Base-by-base conservation (phyloP, 2,797 vertebrate species). In the Caiman crocodilus region DNA sequence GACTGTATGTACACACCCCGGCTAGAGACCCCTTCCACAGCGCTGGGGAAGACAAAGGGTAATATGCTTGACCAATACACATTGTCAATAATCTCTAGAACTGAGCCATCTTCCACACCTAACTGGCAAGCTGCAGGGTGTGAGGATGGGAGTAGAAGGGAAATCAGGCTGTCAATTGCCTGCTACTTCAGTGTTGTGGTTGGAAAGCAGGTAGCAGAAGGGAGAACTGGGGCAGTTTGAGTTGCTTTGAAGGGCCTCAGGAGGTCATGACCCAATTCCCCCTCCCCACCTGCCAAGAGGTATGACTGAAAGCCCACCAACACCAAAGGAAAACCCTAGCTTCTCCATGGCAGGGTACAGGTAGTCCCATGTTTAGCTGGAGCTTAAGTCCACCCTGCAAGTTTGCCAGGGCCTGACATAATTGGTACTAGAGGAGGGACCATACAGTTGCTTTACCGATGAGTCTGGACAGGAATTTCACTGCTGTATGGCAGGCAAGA, bases 41-140 rank as follows among this genome's bases (percentile, higher is more conserved):
- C 83, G 28, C 73, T 85, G 58, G 83, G 71, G 76, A 90, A 82
- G 65, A 86, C 89, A 50, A 86, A 90, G 85, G 79, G 89, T 90
- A 90, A 71, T 42, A 18, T 71, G 50, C 30, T 30, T 77, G 16
- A 23, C 26, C 21, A 26, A 61, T 71, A 71, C 67, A 71, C 28
- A 42, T 35, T 50, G 42, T 50, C 42, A 50, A 50, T 64, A 20
- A 25, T 26, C 16, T 30, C 30, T 71, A 73, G 42, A 57, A 32
- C 50, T 25, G 61, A 56, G 35, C 28, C 14, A n/a, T 15, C 67
- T 25, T 26, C 23, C 25, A 30, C n/a, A 57, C 20, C 12, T n/a
- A n/a, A 17, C 28, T 65, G 28, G 28, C 30, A 32, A 18, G 30
- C 18, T 35, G 18, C 64, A 20, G 64, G n/a, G 17, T 17, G 64